Evolutionary conservation across 2,113 vertebrate genomes (phyloP), one percentile per base, ranked within the genome.

Genomic region (Ciconia maguari): DNA sequence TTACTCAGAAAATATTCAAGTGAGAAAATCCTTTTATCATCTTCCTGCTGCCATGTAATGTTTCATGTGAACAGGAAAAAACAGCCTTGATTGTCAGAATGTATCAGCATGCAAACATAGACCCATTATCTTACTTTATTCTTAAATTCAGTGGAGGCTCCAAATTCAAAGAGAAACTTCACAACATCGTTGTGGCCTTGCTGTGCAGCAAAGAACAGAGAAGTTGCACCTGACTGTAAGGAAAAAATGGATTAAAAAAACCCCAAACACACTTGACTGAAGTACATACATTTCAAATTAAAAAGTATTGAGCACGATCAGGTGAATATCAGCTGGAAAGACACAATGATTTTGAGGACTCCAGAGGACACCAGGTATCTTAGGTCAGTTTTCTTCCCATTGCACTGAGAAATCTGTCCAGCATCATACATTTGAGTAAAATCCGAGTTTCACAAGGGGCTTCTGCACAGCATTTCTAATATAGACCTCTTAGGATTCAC

Each of bases 201-300:
- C 90, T 99, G 99, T 54, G 99, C 98, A 94, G 99, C 99, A 80
- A 99, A 99, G 98, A 99, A 99, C 77, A 99, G 97, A 69, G 99
- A 98, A 10, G 99, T 99, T 54, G 99, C 99, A 94, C 99, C 99
- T 96, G 99, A 99, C 99, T 99, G 98, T 75, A 97, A 95, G 74
- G 74, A 46, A 96, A 89, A 90, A 93, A 58, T 36, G 5, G 44
- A 79, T 95, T 87, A 69, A 94, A 77, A 77, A 34, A 60, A 6
- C 2, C 17, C 25, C 41, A 75, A 69, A 60, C 25, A 36, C 6
- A 44, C 16, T 64, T 74, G 55, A 66, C 18, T 54, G 22, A 84
- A 57, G 32, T 41, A 65, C 7, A 83, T 16, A 65, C 16, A 66
- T 49, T 72, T 72, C 54, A n/a, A 77, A 84, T 61, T 13, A 29